These are phyloP conservation scores for Sphaerophoria taeniata DNA, from an alignment of 2,888 invertebrate species.

Conservation along the genomic window DNA sequence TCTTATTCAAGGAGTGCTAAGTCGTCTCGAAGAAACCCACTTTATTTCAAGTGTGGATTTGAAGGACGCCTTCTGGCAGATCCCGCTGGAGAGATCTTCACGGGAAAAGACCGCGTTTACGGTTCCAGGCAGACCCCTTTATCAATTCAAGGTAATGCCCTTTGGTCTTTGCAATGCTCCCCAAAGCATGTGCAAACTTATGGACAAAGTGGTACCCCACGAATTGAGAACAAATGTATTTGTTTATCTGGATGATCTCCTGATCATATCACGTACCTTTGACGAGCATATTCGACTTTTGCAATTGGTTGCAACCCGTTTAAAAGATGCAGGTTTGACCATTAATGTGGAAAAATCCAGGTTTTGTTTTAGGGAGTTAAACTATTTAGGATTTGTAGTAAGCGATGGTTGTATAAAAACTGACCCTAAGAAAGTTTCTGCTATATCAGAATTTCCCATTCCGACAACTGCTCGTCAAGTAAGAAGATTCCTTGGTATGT, in stretches of 20 bases:
- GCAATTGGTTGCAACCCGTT: neutral
- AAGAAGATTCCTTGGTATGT: slow-evolving; percentile 5
- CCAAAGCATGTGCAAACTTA: too few species aligned
- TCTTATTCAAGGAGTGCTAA: too few species aligned
- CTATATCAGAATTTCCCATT: neutral
- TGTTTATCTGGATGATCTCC: neutral
- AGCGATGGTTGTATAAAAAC: neutral
- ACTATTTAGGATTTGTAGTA: slow-evolving; percentile 1
- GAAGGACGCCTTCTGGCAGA: too few species aligned
- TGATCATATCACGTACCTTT: neutral
- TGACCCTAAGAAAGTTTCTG: slow-evolving; percentile 5
- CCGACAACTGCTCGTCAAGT: neutral
- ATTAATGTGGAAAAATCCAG: neutral
- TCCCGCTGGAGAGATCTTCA: too few species aligned
- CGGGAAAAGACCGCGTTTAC: too few species aligned
- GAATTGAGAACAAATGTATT: too few species aligned
- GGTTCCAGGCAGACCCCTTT: too few species aligned
- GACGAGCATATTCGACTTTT: neutral
- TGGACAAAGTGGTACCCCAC: too few species aligned
- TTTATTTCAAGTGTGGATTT: too few species aligned
- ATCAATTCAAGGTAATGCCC: too few species aligned
- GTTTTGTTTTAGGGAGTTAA: slow-evolving; percentile 2
- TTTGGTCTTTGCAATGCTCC: too few species aligned
- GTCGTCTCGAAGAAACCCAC: too few species aligned
- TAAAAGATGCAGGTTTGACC: neutral